Percentiles rank a stretch among this genome's conserved stretches.
Conservation (phyloP, 1,140 invertebrate species). For the Samia ricini region DNA sequence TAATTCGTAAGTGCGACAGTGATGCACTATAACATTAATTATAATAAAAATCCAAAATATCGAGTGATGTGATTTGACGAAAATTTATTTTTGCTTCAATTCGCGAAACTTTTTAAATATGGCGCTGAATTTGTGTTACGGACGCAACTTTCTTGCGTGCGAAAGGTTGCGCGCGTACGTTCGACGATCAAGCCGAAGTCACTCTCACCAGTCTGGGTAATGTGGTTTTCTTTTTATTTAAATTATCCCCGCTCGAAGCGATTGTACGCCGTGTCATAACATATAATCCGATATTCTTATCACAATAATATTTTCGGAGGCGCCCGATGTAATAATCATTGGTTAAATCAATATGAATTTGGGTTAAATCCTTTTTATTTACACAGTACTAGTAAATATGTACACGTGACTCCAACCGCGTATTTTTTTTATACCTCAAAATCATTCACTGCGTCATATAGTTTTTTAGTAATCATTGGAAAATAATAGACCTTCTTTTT, state of each 20-base stretch:
- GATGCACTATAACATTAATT: not conserved
- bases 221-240: conserved; percentile 67
- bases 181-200: conserved; percentile 38
- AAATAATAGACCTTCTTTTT: too few relatives aligned
- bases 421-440: too few relatives aligned
- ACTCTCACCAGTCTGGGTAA: conserved; percentile 60
- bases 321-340: too few relatives aligned
- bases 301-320: conserved; percentile 29
- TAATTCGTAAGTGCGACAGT: conserved; percentile 29
- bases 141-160: conserved; percentile 54
- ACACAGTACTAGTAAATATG: too few relatives aligned
- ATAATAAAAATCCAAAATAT: conserved; percentile 4
- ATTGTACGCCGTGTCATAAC: conserved; percentile 52
- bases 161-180: conserved; percentile 44
- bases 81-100: too few relatives aligned
- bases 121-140: conserved; percentile 44
- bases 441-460: too few relatives aligned
- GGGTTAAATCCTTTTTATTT: too few relatives aligned
- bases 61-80: too few relatives aligned
- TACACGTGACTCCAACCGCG: too few relatives aligned
- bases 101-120: conserved; percentile 1
- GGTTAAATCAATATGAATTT: too few relatives aligned
- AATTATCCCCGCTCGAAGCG: conserved; percentile 60
- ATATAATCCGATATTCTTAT: conserved; percentile 57
- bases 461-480: too few relatives aligned